These are phyloP conservation scores for Patella pellucida DNA, from an alignment of 2,888 invertebrate species.

Conservation along the genomic window DNA sequence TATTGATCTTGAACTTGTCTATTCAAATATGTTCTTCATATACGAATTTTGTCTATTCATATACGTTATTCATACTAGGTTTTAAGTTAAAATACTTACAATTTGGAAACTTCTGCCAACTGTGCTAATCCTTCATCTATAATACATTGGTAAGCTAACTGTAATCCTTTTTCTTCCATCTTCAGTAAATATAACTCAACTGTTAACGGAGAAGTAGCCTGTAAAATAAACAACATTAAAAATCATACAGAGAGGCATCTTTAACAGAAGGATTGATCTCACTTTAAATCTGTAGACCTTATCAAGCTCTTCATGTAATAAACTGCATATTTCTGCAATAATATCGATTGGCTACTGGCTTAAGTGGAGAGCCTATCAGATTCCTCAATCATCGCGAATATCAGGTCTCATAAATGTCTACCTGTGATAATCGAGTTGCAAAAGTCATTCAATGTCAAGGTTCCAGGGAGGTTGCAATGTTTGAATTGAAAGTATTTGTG, in stretches of 20 bases:
- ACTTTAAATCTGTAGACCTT: background rate
- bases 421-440: too few species aligned
- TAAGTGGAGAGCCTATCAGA: background rate
- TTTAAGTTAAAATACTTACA: conserved; percentile 13
- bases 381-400: too few species aligned
- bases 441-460: too few species aligned
- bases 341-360: background rate
- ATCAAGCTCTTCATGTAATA: background rate
- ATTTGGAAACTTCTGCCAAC: conserved; percentile 17
- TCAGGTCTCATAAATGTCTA: too few species aligned
- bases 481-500: too few species aligned
- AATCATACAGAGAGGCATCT: background rate
- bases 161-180: conserved; percentile 28
- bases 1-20: background rate
- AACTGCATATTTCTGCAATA: background rate
- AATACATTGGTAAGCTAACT: conserved; percentile 27
- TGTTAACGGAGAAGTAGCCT: background rate
- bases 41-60: too few species aligned
- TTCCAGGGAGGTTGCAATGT: too few species aligned
- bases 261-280: background rate
- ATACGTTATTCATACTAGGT: too few species aligned
- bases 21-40: too few species aligned
- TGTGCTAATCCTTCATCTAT: conserved; percentile 24
- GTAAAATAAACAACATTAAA: background rate
- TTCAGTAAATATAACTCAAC: conserved; percentile 35